Conservation (phyloP, 92 coral and sea anemone genomes). For the Micromussa lordhowensis region DNA sequence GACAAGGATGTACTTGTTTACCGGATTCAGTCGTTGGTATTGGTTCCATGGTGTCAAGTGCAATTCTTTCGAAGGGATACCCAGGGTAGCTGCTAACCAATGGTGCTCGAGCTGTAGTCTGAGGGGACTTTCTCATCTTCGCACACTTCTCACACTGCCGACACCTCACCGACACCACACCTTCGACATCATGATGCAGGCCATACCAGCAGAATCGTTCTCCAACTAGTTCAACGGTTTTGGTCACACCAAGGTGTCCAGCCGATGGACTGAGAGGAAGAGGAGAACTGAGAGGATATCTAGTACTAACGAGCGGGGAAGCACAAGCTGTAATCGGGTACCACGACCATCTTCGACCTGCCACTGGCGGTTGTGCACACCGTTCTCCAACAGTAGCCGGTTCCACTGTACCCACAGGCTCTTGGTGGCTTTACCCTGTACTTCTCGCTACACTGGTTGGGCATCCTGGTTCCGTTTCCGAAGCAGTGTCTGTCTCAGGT, state of each 20-base stretch:
- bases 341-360: constrained; percentile 37
- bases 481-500: constrained; percentile 36
- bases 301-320: constrained; percentile 47
- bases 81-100: not conserved
- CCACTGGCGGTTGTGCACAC: constrained; percentile 59
- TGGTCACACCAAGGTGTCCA: not conserved
- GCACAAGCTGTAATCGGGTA: constrained; percentile 41
- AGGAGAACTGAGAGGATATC: constrained; percentile 57
- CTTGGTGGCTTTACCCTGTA: constrained; percentile 37
- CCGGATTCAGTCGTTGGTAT: constrained; percentile 40
- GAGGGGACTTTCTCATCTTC: constrained; percentile 28
- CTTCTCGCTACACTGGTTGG: constrained; percentile 9
- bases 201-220: constrained; percentile 60
- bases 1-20: constrained; percentile 8
- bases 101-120: constrained; percentile 27
- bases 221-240: constrained; percentile 50
- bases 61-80: too few species aligned
- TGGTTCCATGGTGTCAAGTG: too few species aligned
- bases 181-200: constrained; percentile 34
- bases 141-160: constrained; percentile 49
- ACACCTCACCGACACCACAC: too few species aligned
- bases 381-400: constrained; percentile 37
- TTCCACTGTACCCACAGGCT: constrained; percentile 60
- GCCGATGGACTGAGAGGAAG: constrained; percentile 17
- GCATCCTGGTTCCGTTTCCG: constrained; percentile 36